phyloP scores from a whole-genome alignment of 2,797 vertebrate species.

The Acrossocheilus fasciatus region DNA sequence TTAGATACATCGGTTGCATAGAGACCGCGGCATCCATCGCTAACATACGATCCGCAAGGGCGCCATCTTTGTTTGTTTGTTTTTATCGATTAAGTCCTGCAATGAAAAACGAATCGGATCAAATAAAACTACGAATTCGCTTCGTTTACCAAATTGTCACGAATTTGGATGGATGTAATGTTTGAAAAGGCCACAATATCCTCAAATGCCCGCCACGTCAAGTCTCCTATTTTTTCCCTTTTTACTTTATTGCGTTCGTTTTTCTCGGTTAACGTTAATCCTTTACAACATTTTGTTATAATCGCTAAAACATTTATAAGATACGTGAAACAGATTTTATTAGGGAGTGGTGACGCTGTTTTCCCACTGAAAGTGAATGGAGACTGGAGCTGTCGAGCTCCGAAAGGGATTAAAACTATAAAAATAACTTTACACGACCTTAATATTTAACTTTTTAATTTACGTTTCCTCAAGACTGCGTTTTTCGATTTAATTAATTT shows the following conservation, averaged over 20 bases:
- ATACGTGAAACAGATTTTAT: too few relatives aligned
- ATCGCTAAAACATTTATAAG: not conserved
- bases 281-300: not conserved
- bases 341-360: not conserved
- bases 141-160: not conserved
- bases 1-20: too few relatives aligned
- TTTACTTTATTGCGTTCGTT: not conserved
- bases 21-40: not conserved
- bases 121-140: not conserved
- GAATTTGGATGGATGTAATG: not conserved
- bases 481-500: not conserved
- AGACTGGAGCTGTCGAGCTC: not conserved
- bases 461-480: not conserved
- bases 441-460: not conserved
- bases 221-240: not conserved
- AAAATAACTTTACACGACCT: not conserved
- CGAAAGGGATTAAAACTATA: not conserved
- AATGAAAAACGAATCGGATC: rapidly evolving
- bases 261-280: not conserved
- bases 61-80: constrained; percentile 29
- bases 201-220: not conserved
- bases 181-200: not conserved
- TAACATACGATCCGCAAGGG: not conserved
- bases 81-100: not conserved
- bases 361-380: not conserved